Base-by-base conservation (phyloP, 1,140 invertebrate genomes). In the Sinella curviseta region DNA sequence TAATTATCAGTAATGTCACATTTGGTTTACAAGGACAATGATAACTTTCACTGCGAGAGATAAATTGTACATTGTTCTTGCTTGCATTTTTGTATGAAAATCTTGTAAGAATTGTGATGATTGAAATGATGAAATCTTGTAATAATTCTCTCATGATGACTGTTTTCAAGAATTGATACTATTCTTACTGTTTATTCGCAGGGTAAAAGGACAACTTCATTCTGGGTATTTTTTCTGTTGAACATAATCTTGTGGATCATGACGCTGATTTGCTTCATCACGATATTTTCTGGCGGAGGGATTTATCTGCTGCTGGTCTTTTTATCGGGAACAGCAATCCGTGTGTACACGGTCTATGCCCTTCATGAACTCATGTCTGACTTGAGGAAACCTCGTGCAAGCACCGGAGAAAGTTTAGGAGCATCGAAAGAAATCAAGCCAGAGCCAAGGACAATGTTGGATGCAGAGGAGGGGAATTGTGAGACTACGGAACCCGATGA, bases 211-310 rank as follows among this genome's bases (percentile, higher is more conserved):
- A 55, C 70, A 54, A 82, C 74, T 16, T 80, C 76, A 0, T n/a
- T 76, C 0, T 82, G 81, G 81, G 54, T 78, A 3, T 78, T 65
- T 34, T 80, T 82, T 28, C 35, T 80, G 8, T 16, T 80, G 0
- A 76, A 82, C 39, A 80, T 82, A 4, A 73, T 80, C 31, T 35
- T 81, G 20, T 82, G 78, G 81, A 76, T 80, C 14, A 77, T 80
- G 70, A 82, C 78, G 1, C 74, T 82, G 0, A 79, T 82, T 34
- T 80, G 78, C 36, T 82, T 82, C 76, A 76, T 76, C 0, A 77
- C 73, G 1, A 79, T 82, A 1, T 82, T 82, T 54, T 74, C 78
- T 1, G 81, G 75, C 0, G 77, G 81, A 12, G 81, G 81, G 14
- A 65, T 82, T 26, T 70, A 77, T 36, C 81, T 82, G 1, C 57